Evolutionary conservation across 2,888 invertebrate genomes (phyloP), one percentile per base, ranked within the genome.

Genomic region (Drosophila paranaensis): DNA sequence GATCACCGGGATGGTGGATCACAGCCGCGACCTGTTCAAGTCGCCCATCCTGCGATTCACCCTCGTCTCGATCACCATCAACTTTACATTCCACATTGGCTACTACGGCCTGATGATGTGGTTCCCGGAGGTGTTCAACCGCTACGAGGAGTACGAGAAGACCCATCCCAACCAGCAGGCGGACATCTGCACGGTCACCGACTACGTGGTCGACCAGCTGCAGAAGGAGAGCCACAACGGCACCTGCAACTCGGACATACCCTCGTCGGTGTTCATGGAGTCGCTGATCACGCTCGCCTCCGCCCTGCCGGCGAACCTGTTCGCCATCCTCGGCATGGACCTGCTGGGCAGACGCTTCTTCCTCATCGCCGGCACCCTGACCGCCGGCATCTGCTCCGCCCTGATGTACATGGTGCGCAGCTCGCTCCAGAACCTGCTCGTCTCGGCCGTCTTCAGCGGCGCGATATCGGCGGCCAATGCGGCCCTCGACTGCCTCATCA

Each of bases 71-170:
- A 96, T 97, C 85, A 95, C 96, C 71, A 97, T 98, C 91, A 97
- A 98, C 92, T 97, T 98, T 91, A 97, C 97, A 81, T 97, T 98
- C 93, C 97, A 98, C 93, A 98, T 98, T 93, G 98, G 97, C 95
- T 98, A 98, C 93, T 98, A 98, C 92, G 98, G 98, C 46, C 94
- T 98, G 61, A 97, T 97, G 97, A 97, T 98, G 97, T 98, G 98
- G 98, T 98, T 98, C 93, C 98, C 98, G 0, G 98, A 98, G 93
- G 94, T 98, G 91, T 98, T 98, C 93, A 97, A 96, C 92, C 96
- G 98, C 54, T 97, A 97, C 92, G 97, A 97, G 93, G 96, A 96
- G 91, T 97, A 95, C 93, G 94, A 95, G 57, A 94, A 94, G 60
- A 93, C 94, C 39, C 95, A 96, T 93, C 95, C 96, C 57, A 95